Evolutionary conservation across 2,113 vertebrate genomes (phyloP).

Genomic region (Dolichallabes microphthalmus): DNA sequence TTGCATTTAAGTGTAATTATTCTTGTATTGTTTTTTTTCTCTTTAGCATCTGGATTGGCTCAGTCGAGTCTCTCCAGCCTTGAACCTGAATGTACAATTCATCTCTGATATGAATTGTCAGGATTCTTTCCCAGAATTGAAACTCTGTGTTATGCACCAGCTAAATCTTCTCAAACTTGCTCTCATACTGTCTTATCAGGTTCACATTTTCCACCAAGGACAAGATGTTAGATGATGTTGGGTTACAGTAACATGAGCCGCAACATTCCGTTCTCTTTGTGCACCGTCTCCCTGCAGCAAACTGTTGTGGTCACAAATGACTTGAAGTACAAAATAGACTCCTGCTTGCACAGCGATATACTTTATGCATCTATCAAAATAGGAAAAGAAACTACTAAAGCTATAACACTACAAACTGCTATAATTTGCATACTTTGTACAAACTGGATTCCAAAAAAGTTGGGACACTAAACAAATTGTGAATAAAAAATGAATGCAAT

Average conservation of each 20-base stretch:
- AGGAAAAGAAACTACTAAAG: neutral
- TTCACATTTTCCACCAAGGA: slow-evolving; percentile 3
- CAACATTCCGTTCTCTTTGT: slow-evolving; percentile 38
- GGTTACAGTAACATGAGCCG: slow-evolving; percentile 35
- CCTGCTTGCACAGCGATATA: neutral
- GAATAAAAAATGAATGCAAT: too few relatives aligned
- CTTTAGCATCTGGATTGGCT: slow-evolving; percentile 11
- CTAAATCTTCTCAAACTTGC: neutral
- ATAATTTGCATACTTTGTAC: neutral
- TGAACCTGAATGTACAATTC: slow-evolving; percentile 4
- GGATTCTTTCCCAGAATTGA: slow-evolving; percentile 19
- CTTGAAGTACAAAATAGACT: neutral
- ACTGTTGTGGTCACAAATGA: slow-evolving; percentile 5
- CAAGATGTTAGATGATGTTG: slow-evolving; percentile 27
- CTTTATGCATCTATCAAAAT: neutral
- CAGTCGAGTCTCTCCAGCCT: neutral
- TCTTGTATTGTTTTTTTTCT: slow-evolving; percentile 1
- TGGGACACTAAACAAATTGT: too few relatives aligned
- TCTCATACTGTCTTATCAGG: slow-evolving; percentile 30
- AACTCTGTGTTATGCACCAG: neutral
- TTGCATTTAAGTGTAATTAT: neutral
- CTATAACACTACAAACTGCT: neutral
- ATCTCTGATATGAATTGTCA: slow-evolving; percentile 23
- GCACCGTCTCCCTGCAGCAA: neutral
- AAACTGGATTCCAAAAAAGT: too few relatives aligned